phyloP scores from a whole-genome alignment of 1,140 invertebrate genomes.

The Teleopsis dalmanni region DNA sequence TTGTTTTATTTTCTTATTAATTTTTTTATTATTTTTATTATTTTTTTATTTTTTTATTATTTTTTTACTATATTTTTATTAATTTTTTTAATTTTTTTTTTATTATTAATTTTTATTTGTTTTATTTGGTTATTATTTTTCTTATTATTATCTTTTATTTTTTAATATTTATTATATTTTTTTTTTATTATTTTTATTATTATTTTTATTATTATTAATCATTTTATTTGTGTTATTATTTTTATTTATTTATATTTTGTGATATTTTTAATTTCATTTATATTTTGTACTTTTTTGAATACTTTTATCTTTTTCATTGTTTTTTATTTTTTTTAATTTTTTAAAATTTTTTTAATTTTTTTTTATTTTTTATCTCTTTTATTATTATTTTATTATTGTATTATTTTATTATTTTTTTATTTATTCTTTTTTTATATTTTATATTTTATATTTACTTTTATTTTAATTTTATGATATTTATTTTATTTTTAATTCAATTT shows the following conservation, averaged over 20 bases:
- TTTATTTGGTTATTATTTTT: not conserved
- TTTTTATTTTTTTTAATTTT: not conserved
- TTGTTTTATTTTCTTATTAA: not conserved
- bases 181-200: constrained; percentile 4
- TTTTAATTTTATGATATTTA: no score
- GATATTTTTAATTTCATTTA: not conserved
- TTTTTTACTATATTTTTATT: constrained; percentile 2
- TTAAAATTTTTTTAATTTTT: not conserved
- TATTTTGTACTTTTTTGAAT: not conserved
- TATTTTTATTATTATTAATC: not conserved
- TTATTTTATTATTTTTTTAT: no score
- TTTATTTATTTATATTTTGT: not conserved
- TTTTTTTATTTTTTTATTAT: not conserved
- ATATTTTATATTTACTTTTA: no score
- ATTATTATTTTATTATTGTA: no score
- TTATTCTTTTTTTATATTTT: no score
- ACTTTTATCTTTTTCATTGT: not conserved
- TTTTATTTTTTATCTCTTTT: no score
- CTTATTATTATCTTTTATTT: constrained; percentile 1
- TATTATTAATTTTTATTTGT: not conserved
- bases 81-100: constrained; percentile 7
- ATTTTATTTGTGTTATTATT: not conserved
- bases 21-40: not conserved
- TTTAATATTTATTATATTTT: constrained; percentile 4
- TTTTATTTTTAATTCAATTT: no score